Base-by-base conservation (phyloP, 1,140 invertebrate genomes). In the Dreissena rostriformis region DNA sequence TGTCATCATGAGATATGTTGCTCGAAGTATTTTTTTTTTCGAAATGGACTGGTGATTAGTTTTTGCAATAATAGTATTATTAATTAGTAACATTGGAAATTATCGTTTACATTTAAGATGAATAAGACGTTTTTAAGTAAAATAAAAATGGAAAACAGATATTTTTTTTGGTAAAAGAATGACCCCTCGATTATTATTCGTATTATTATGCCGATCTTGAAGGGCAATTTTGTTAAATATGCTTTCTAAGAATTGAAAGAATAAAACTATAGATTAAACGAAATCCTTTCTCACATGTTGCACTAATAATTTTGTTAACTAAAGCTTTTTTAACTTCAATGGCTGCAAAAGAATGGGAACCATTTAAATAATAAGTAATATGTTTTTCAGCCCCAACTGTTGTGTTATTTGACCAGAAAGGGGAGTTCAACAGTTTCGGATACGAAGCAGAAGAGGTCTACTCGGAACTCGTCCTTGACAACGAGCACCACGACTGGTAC, bases 371-470 rank as follows among this genome's bases (percentile, higher is more conserved):
- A 61, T 24, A 4, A 61, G 22, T 61, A 6, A 61, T 24, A 61
- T n/a, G 4, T n/a, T 61, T 61, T 61, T 24, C 22, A 61, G 61
- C 82, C 6, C 82, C 82, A 6, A 84, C 82, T n/a, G 53, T 70
- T 63, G 75, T 77, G 22, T 49, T 84, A 19, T 78, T 84, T 57
- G 68, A 77, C 55, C 53, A 77, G 22, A 63, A 78, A 19, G 73
- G 73, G 26, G 55, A 84, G 55, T 84, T 84, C n/a, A 74, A 78
- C 55, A 84, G 82, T 63, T 84, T 84, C 71, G 82, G 82, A 39
- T 84, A 84, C 53, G 82, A 84, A 49, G 82, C 82, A 17, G 82
- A 84, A 53, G 52, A 77, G 26, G 61, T 24, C 22, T 84, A 84
- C 55, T 78, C 82, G 22, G 61, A 84, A 72, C 52, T 84, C 19